These are phyloP conservation scores for Solenopsis fugax DNA, from an alignment of 1,140 invertebrate genomes.

Conservation along the genomic window DNA sequence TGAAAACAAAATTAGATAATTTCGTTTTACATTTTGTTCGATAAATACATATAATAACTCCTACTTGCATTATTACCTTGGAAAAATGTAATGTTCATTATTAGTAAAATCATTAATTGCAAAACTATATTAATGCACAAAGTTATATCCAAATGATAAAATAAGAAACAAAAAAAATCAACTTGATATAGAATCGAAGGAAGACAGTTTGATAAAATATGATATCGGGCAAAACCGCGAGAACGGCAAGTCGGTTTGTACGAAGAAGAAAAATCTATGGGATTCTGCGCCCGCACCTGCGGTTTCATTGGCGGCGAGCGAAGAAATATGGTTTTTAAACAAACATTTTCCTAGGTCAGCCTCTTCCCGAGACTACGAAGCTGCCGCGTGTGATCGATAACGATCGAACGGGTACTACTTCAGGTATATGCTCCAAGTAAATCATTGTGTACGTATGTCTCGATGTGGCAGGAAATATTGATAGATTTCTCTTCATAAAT, in stretches of 20 bases:
- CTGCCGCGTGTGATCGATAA: constrained; percentile 43
- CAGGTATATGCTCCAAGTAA: constrained; percentile 6
- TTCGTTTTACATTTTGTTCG: not conserved
- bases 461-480: constrained; percentile 25
- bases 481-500: constrained; percentile 23
- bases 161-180: constrained; percentile 30
- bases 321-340: constrained; percentile 59
- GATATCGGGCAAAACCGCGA: constrained; percentile 39
- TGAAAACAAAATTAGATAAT: not conserved
- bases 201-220: constrained; percentile 57
- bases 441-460: constrained; percentile 6
- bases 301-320: constrained; percentile 51
- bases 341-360: constrained; percentile 58
- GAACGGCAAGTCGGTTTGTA: constrained; percentile 41
- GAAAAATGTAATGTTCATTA: not conserved
- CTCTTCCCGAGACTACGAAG: constrained; percentile 29
- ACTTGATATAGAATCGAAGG: constrained; percentile 44
- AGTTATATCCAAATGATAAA: constrained; percentile 35
- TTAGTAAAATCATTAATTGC: constrained; percentile 12
- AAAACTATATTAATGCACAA: constrained; percentile 17
- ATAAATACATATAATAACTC: not conserved
- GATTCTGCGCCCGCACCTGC: constrained; percentile 46
- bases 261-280: constrained; percentile 54
- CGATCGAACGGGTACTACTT: constrained; percentile 23
- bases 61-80: not conserved